Conservation (phyloP, 2,888 invertebrate species). For the Bibio marci region DNA sequence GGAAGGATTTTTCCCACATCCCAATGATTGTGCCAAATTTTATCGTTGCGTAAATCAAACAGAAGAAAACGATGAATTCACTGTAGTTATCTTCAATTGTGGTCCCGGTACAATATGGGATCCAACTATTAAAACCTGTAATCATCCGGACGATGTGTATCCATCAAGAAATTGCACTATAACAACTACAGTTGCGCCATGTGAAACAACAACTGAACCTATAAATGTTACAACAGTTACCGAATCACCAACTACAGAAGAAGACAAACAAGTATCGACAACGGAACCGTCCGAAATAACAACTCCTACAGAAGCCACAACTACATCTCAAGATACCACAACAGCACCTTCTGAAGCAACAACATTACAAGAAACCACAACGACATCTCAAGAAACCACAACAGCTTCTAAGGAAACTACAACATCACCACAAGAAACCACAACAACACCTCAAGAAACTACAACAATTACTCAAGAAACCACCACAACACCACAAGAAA, state of each 20-base stretch:
- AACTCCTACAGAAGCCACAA: conserved; percentile 10
- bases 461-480: conserved; percentile 7
- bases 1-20: conserved; percentile 43
- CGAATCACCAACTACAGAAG: conserved; percentile 2
- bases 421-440: too few relatives aligned
- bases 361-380: too few relatives aligned
- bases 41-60: conserved; percentile 47
- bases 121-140: conserved; percentile 45
- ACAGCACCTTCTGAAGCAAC: conserved; percentile 1
- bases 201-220: conserved; percentile 6
- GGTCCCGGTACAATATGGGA: conserved; percentile 57
- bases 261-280: conserved; percentile 11
- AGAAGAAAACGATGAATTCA: conserved; percentile 35
- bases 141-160: conserved; percentile 45
- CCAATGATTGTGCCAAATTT: conserved; percentile 44
- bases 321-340: conserved; percentile 10
- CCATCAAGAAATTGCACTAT: conserved; percentile 32
- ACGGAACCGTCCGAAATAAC: conserved; percentile 13
- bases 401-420: too few relatives aligned
- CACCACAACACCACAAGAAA: conserved; percentile 11
- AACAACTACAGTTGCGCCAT: conserved; percentile 3
- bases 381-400: too few relatives aligned
- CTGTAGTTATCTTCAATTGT: conserved; percentile 48
- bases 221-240: conserved; percentile 1
- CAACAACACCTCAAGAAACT: neutral